phyloP scores from a whole-genome alignment of 2,113 vertebrate species.

The Silurus meridionalis region DNA sequence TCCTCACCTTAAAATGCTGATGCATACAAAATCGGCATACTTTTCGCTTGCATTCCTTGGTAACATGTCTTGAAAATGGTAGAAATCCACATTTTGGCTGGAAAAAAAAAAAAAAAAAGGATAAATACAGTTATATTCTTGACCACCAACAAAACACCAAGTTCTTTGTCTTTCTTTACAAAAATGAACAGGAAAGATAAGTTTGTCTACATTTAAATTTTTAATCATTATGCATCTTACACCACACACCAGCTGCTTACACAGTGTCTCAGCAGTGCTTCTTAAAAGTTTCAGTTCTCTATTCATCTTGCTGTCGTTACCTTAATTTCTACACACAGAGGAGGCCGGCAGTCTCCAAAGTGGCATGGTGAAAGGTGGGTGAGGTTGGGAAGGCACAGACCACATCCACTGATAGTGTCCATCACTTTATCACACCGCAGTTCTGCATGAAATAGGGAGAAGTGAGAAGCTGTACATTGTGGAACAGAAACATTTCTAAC shows the following conservation, averaged over 20 bases:
- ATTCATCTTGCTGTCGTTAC: slow-evolving; percentile 61
- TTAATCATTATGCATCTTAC: background rate
- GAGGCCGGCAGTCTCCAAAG: slow-evolving; percentile 80
- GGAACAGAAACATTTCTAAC: background rate
- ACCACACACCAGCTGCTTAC: no score
- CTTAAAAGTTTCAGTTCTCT: background rate
- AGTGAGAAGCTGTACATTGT: background rate
- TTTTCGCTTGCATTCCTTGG: slow-evolving; percentile 89
- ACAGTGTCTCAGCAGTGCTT: no score
- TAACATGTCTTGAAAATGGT: slow-evolving; percentile 85
- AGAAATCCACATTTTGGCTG: slow-evolving; percentile 98
- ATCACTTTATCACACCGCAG: slow-evolving; percentile 94
- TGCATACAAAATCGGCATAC: slow-evolving; percentile 98
- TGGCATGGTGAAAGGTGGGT: slow-evolving; percentile 80
- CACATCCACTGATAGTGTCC: slow-evolving; percentile 92
- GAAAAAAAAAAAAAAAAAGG: slow-evolving; percentile 54
- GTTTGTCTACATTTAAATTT: background rate
- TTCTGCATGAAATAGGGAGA: slow-evolving; percentile 65
- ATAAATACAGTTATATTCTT: background rate
- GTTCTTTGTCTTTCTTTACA: background rate
- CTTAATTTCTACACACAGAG: slow-evolving; percentile 97
- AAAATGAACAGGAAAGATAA: background rate
- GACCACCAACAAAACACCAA: background rate
- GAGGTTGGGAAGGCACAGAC: slow-evolving; percentile 93
- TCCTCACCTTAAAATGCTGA: slow-evolving; percentile 84